Evolutionary conservation across 2,113 vertebrate genomes (phyloP), one percentile per base, ranked within the genome.

Genomic region (Elanoides forficatus): DNA sequence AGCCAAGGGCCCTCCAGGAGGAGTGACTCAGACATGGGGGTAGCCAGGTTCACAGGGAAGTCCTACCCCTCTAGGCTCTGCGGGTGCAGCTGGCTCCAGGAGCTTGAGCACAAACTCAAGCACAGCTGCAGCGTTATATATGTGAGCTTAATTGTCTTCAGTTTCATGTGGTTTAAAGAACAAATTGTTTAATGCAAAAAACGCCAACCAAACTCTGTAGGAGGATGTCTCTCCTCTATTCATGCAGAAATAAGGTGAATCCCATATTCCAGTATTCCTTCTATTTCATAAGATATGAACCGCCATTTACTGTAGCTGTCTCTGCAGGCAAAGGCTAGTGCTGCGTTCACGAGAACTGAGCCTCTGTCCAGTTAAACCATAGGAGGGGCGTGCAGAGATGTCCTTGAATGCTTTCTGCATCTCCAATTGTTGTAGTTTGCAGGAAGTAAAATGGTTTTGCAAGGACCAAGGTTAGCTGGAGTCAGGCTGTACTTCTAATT

Each of bases 401-500:
- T 86, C 95, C 91, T 95, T 94, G 92, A 26, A 38, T 29, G 16
- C 36, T 82, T 94, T 90, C 74, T 90, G 48, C 78, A 60, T 34
- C 78, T 72, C 40, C 75, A 60, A 0, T 80, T 92, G 84, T 71
- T 76, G 43, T 26, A 82, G 36, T 60, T 40, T 52, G 38, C 86
- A 85, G 81, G 93, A 97, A 95, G 72, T 58, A 22, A 90, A 80
- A 56, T 34, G 25, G 34, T 79, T 96, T 94, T 75, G 47, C 73
- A 76, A 86, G 53, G 56, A 72, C 40, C 48, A 94, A 96, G 95
- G 94, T 79, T 91, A 92, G 30, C 72, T 75, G 73, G 70, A 94
- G 91, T 56, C 84, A 79, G 53, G 18, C 56, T 48, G 55, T 52
- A 43, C 60, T 92, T 62, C 36, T 81, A 56, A 81, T 83, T 78